Conservation (phyloP, 1,140 invertebrate species). For the Habropoda laboriosa region DNA sequence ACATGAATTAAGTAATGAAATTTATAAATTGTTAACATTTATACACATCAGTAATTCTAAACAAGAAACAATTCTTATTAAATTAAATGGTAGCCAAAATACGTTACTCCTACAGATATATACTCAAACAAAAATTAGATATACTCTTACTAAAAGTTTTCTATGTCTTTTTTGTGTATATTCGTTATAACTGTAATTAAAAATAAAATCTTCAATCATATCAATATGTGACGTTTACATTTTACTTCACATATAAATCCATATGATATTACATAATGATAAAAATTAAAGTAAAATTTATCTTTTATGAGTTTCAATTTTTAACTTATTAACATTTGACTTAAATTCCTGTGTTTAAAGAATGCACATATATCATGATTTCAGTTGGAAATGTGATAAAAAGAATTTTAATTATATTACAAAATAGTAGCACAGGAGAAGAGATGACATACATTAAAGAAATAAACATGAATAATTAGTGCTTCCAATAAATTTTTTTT, state of each 20-base stretch:
- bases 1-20: too few species aligned
- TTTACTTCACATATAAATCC: background rate
- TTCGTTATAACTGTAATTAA: background rate
- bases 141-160: conserved; percentile 6
- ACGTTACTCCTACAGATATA: background rate
- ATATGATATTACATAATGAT: background rate
- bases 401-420: background rate
- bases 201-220: background rate
- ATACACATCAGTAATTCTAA: conserved; percentile 1
- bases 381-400: background rate
- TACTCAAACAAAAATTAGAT: background rate
- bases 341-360: background rate
- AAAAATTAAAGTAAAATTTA: background rate
- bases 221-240: background rate
- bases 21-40: background rate
- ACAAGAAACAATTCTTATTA: background rate
- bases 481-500: background rate
- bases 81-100: background rate
- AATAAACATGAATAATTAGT: conserved; percentile 21
- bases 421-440: conserved; percentile 7
- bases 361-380: conserved; percentile 3
- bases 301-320: background rate
- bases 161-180: background rate
- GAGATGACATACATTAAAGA: conserved; percentile 6
- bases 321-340: background rate